Conservation (phyloP, 64 coral and sea anemone species). For the Anthopleura sola region DNA sequence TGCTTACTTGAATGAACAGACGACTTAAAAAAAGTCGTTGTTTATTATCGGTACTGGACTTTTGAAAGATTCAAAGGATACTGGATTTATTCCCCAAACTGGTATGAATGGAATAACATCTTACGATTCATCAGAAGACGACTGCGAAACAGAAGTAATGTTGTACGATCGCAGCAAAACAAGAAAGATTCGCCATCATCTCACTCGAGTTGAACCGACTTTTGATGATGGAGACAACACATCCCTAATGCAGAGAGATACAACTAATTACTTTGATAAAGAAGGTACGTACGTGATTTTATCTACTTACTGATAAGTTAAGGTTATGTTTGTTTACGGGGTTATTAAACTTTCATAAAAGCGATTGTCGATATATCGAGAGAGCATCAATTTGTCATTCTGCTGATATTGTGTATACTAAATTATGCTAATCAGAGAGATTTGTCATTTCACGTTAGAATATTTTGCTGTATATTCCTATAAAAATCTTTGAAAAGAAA, state of each 20-base stretch:
- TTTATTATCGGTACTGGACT: no score
- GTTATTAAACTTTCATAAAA: not conserved
- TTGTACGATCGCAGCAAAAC: conserved; percentile 9
- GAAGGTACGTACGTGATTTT: not conserved
- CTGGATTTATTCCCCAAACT: not conserved
- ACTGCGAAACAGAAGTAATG: conserved; percentile 16
- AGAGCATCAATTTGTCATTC: no score
- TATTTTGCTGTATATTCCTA: no score
- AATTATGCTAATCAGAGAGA: no score
- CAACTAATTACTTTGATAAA: not conserved
- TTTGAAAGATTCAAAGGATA: no score
- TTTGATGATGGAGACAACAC: not conserved
- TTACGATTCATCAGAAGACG: conserved; percentile 3
- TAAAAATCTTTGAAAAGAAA: no score
- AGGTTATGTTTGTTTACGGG: not conserved
- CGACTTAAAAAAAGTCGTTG: no score
- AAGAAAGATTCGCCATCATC: conserved; percentile 2
- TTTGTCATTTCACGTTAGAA: no score
- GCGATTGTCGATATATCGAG: no score
- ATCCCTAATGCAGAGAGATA: not conserved
- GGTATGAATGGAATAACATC: not conserved
- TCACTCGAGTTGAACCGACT: not conserved
- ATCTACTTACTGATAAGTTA: not conserved
- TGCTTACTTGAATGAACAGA: no score
- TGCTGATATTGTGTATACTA: no score